Conservation (phyloP, 2,113 vertebrate genomes). For the Laterallus jamaicensis region DNA sequence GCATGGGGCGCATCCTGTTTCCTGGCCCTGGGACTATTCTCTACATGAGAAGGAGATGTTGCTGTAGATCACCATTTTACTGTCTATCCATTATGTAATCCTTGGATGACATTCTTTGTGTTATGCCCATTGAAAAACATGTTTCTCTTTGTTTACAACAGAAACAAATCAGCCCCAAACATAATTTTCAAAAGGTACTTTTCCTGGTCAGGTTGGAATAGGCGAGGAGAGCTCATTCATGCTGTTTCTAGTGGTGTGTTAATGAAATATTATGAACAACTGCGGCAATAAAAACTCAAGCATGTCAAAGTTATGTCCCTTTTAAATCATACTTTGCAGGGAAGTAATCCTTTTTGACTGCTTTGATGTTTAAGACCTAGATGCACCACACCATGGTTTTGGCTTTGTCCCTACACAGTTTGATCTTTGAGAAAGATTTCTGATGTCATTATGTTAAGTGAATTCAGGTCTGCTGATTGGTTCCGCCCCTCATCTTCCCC, state of each 20-base stretch:
- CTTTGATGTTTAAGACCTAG: not conserved
- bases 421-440: not conserved
- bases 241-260: not conserved
- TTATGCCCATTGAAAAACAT: not conserved
- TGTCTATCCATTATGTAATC: no score
- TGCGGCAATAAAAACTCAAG: not conserved
- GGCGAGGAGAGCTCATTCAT: not conserved
- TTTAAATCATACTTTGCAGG: not conserved
- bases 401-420: not conserved
- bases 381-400: not conserved
- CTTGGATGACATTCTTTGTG: not conserved
- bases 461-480: not conserved
- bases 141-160: not conserved
- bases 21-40: not conserved
- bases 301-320: not conserved
- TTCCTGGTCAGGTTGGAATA: not conserved
- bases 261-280: not conserved
- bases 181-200: not conserved
- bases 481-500: not conserved
- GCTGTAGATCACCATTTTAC: not conserved
- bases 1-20: not conserved
- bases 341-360: not conserved
- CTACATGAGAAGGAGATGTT: not conserved
- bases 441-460: not conserved
- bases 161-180: not conserved